Evolutionary conservation across 2,888 invertebrate species (phyloP).

Genomic region (Lissocephala sabroskyi): DNA sequence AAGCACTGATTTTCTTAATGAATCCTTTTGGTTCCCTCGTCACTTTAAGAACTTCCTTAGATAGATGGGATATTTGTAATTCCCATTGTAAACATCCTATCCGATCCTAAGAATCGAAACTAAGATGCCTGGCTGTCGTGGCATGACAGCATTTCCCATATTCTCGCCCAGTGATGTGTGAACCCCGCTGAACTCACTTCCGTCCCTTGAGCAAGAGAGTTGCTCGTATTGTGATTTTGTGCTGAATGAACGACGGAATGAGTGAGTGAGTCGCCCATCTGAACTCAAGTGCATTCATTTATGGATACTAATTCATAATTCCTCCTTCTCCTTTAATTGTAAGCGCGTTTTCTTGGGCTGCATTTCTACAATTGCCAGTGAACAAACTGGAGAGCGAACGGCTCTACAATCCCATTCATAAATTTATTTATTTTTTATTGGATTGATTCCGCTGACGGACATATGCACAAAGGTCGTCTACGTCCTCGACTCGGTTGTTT

Average conservation of each 20-base stretch:
- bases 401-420: conserved; percentile 33
- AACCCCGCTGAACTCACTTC: conserved; percentile 45
- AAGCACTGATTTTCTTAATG: too few relatives aligned
- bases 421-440: conserved; percentile 20
- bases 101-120: conserved; percentile 7
- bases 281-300: conserved; percentile 40
- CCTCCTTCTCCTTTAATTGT: conserved; percentile 7
- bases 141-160: too few relatives aligned
- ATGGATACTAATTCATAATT: conserved; percentile 57
- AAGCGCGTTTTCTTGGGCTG: not conserved
- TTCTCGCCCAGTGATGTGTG: too few relatives aligned
- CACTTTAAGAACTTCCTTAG: not conserved
- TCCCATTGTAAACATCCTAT: not conserved
- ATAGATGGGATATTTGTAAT: not conserved
- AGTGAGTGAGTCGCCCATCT: too few relatives aligned
- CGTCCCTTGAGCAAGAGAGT: too few relatives aligned
- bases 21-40: too few relatives aligned
- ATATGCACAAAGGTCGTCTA: conserved; percentile 12
- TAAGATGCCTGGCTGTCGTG: conserved; percentile 23
- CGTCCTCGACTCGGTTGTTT: not conserved
- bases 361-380: not conserved
- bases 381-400: not conserved
- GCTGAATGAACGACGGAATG: too few relatives aligned
- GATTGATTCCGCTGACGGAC: conserved; percentile 35
- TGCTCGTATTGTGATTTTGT: too few relatives aligned